Base-by-base conservation (phyloP, 1,140 invertebrate genomes). In the Sycophila sp. region DNA sequence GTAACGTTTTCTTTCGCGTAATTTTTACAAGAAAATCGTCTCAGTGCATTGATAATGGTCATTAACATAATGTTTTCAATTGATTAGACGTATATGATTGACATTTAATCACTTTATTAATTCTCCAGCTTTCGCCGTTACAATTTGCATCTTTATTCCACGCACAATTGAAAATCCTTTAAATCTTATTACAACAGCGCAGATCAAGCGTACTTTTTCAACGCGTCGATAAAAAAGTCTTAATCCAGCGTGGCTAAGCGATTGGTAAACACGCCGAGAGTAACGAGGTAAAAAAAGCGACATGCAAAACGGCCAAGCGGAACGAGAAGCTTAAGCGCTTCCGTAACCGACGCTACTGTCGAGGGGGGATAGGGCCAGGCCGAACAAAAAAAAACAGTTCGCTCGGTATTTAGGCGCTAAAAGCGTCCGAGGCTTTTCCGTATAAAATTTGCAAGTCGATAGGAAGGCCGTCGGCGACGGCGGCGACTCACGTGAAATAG, bases 401-500 rank as follows among this genome's bases (percentile, higher is more conserved):
- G 53, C 53, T 2, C 34, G 30, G 28, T 24, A 58, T 24, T 55
- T 32, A 34, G 51, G 55, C 19, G 38, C n/a, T 56, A 10, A 28
- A 17, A 36, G 32, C 32, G 32, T 38, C 22, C 55, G 34, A 58
- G 28, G 55, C 32, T 58, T 58, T 58, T 58, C 34, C 26, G 32
- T 58, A 58, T 58, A 58, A 58, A 58, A 58, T 58, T 58, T 58
- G 55, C 55, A 58, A 58, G 55, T 58, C 55, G 55, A 58, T 58
- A 38, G 55, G 10, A 2, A 38, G 55, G 13, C 2, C 1, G 55
- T 10, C 8, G 22, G 32, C 17, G 55, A n/a, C 8, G 8, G 10
- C n/a, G 15, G 55, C 17, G 11, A 32, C 19, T 32, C 28, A 55
- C 7, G 51, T 32, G 51, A 30, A 34, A 32, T 15, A 34, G 51